phyloP scores from a whole-genome alignment of 1,140 invertebrate genomes.

The Pararge aegeria region DNA sequence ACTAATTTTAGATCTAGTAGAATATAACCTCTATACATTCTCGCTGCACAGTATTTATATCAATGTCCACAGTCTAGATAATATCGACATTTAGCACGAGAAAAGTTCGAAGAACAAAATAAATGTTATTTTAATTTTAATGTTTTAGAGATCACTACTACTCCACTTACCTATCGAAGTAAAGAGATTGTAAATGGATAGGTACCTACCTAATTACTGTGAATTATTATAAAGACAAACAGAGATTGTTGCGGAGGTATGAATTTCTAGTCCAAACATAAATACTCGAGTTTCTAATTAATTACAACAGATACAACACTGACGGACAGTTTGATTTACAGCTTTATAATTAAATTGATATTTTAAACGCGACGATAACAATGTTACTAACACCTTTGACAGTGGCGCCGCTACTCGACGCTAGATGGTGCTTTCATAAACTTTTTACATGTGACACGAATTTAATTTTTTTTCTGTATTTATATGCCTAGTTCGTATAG shows the following conservation, averaged over 20 bases:
- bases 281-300: constrained; percentile 33
- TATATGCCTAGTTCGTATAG: too few relatives aligned
- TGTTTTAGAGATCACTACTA: too few relatives aligned
- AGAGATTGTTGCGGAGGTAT: background rate
- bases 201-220: too few relatives aligned
- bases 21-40: too few relatives aligned
- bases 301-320: constrained; percentile 24
- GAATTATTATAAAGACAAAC: constrained; percentile 5
- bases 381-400: constrained; percentile 1
- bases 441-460: too few relatives aligned
- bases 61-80: too few relatives aligned
- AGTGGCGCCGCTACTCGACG: constrained; percentile 32
- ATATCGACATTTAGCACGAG: too few relatives aligned
- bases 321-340: constrained; percentile 31
- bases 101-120: too few relatives aligned
- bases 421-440: constrained; percentile 39
- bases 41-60: too few relatives aligned
- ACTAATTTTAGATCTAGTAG: too few relatives aligned
- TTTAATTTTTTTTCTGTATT: too few relatives aligned
- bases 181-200: background rate
- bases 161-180: background rate
- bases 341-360: constrained; percentile 34
- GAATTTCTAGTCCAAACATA: constrained; percentile 20
- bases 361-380: constrained; percentile 11
- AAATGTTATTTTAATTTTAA: too few relatives aligned